Conservation (phyloP, 2,888 invertebrate species). For the Kryphioiulus occultus region DNA sequence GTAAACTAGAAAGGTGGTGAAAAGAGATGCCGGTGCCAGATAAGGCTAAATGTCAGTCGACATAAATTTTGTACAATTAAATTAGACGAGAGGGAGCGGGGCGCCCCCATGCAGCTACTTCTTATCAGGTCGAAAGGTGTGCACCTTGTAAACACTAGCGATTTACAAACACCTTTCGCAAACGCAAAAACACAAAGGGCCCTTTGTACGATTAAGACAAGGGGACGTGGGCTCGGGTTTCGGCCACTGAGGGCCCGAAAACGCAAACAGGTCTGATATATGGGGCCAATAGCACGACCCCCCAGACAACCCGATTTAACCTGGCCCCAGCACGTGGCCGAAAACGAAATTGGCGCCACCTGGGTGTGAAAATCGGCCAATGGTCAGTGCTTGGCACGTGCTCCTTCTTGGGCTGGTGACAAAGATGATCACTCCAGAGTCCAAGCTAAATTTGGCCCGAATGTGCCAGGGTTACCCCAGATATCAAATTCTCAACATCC, state of each 20-base stretch:
- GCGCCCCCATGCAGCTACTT: conserved; percentile 40
- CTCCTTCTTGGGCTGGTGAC: neutral
- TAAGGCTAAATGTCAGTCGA: conserved; percentile 21
- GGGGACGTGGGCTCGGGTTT: neutral
- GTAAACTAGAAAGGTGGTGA: conserved; percentile 9
- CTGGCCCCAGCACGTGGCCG: conserved; percentile 2
- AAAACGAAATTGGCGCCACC: neutral
- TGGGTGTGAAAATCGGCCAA: neutral
- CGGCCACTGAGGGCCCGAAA: neutral
- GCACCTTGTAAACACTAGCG: neutral
- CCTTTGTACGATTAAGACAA: conserved; percentile 2
- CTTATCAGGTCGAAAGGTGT: conserved; percentile 20
- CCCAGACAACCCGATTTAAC: neutral
- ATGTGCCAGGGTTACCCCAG: too few species aligned
- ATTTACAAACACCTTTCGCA: neutral
- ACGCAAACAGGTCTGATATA: neutral
- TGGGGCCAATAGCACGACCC: neutral
- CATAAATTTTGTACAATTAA: conserved; percentile 24
- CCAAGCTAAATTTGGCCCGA: too few species aligned
- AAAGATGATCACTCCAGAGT: too few species aligned
- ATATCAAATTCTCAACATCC: too few species aligned
- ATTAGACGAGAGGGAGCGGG: conserved; percentile 4
- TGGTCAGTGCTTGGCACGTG: neutral
- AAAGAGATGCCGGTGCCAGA: conserved; percentile 28
- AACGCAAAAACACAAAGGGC: neutral